A percentile compares a stretch with the other conserved stretches of the same genome.
Evolutionary conservation across 2,888 invertebrate genomes (phyloP).

Genomic region (Lasiommata megera): DNA sequence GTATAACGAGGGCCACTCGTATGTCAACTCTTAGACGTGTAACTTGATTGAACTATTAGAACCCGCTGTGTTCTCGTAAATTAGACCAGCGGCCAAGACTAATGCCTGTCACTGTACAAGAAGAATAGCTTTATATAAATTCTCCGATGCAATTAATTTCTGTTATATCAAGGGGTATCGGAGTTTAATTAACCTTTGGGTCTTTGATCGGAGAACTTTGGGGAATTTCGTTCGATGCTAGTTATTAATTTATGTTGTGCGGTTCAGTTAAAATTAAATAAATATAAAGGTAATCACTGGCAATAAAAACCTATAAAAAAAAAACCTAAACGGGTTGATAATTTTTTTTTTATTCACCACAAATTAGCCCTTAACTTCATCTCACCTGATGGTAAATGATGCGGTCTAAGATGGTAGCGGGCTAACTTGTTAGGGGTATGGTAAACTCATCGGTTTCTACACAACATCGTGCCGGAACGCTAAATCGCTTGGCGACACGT

Average conservation of each 20-base stretch:
- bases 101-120: conserved; percentile 63
- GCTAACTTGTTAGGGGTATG: too few relatives aligned
- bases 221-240: conserved; percentile 16
- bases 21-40: neutral
- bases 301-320: too few relatives aligned
- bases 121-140: conserved; percentile 74
- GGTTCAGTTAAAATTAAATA: neutral
- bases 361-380: too few relatives aligned
- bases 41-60: neutral
- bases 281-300: too few relatives aligned
- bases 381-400: too few relatives aligned
- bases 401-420: too few relatives aligned
- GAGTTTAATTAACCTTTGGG: conserved; percentile 55
- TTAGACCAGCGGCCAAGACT: conserved; percentile 38
- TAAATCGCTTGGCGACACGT: too few relatives aligned
- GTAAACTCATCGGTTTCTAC: too few relatives aligned
- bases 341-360: too few relatives aligned
- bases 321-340: too few relatives aligned
- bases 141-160: conserved; percentile 68
- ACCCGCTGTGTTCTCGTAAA: conserved; percentile 28
- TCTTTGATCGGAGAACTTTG: conserved; percentile 16
- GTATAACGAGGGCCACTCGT: neutral
- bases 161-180: conserved; percentile 63
- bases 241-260: conserved; percentile 10
- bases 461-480: too few relatives aligned